Base-by-base conservation (phyloP, 2,888 invertebrate genomes). In the Sphinx pinastri region DNA sequence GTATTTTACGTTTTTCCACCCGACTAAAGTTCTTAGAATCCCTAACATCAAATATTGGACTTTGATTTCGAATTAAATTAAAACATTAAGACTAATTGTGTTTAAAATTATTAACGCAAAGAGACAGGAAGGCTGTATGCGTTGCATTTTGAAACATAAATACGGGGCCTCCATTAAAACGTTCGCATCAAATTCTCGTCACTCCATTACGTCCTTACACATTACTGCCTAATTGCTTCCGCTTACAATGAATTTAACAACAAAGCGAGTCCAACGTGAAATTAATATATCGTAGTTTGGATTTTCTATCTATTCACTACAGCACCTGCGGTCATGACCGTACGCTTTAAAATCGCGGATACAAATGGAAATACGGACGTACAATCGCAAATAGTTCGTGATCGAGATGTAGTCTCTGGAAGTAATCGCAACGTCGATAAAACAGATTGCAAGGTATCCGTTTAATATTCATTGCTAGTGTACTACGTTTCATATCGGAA, bases 171-270 rank as follows among this genome's bases (percentile, higher is more conserved):
- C 88, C 87, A 87, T 91, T 91, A 88, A 88, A 88, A 87, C 84
- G 86, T 84, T 86, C 81, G 81, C 87, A 87, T 89, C 88, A 88
- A 91, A 90, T 91, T 90, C 88, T 84, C 87, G 86, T 89, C 90
- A 91, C 88, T 90, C 88, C 87, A 90, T 90, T 90, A 90, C 88
- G 88, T 88, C 86, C 87, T 90, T 91, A 89, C 87, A 91, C 88
- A 89, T 91, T 89, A 89, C 88, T 84, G 84, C 83, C 87, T 92
- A 91, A 92, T 91, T 92, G 89, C 89, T 91, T 90, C 89, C 91
- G 88, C 85, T 92, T 89, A 90, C 88, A 86, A 86, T 88, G 88
- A 91, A 90, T 92, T 91, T 88, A 88, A 89, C 90, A 89, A 88
- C 88, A 91, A 89, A 90, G 88, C 88, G 86, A 83, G 82, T 80